A percentile compares a stretch with the other conserved stretches of the same genome.
phyloP scores from a whole-genome alignment of 2,888 invertebrate species.

The Dichetophora obliterata region DNA sequence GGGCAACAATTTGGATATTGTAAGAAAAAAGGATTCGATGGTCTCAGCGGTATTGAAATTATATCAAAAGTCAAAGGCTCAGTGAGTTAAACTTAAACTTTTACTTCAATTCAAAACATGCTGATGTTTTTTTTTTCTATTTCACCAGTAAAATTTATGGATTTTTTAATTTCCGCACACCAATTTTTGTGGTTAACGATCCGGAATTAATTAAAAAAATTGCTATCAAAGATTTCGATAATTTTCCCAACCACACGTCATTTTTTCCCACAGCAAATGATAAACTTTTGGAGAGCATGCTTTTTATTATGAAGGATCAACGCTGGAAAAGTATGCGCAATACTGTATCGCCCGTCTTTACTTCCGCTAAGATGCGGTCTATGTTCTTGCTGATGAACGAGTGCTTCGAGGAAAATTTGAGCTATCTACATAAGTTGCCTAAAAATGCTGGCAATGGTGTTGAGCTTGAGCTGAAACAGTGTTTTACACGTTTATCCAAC shows the following conservation, averaged over 20 bases:
- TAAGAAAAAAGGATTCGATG: constrained; percentile 46
- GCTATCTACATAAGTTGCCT: constrained; percentile 48
- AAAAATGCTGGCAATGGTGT: constrained; percentile 36
- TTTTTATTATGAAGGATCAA: constrained; percentile 64
- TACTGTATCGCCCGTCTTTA: constrained; percentile 66
- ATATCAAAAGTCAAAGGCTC: constrained; percentile 39
- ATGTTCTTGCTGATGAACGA: constrained; percentile 64
- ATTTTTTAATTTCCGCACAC: constrained; percentile 25
- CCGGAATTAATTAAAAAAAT: constrained; percentile 67
- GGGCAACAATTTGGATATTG: constrained; percentile 48
- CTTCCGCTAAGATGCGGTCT: constrained; percentile 66
- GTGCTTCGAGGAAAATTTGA: constrained; percentile 61
- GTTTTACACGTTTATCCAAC: constrained; percentile 59
- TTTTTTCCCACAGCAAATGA: constrained; percentile 66
- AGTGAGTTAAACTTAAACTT: constrained; percentile 39
- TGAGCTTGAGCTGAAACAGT: constrained; percentile 57
- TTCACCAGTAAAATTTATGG: constrained; percentile 18
- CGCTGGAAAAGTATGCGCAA: constrained; percentile 65
- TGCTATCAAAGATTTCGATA: constrained; percentile 72
- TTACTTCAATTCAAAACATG: not conserved
- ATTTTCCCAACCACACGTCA: constrained; percentile 69
- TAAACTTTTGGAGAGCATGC: constrained; percentile 51
- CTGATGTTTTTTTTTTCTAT: not conserved
- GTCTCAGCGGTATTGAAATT: constrained; percentile 39
- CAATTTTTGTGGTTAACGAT: constrained; percentile 21